phyloP scores from a whole-genome alignment of 2,797 vertebrate species.

The Acanthis flammea region DNA sequence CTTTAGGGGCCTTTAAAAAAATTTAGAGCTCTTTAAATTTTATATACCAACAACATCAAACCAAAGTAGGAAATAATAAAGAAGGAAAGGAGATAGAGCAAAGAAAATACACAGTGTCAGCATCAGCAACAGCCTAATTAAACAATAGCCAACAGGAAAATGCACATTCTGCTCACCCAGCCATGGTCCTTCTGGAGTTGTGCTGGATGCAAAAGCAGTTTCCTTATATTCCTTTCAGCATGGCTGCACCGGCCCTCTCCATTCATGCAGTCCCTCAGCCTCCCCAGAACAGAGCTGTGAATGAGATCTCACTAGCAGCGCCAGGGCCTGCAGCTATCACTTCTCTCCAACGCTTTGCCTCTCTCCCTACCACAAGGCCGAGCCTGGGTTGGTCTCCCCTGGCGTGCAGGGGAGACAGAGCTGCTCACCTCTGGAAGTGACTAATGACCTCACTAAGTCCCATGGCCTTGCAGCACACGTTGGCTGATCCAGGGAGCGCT shows the following conservation, averaged over 20 bases:
- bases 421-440: neutral
- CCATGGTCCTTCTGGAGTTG: neutral
- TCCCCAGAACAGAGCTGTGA: neutral
- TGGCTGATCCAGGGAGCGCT: neutral
- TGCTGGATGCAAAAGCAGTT: neutral
- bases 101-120: constrained; percentile 30
- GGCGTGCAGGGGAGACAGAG: neutral
- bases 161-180: neutral
- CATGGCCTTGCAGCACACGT: neutral
- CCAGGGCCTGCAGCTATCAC: neutral
- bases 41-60: constrained; percentile 81
- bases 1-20: constrained; percentile 79
- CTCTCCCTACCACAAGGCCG: neutral
- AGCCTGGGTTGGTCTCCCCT: neutral
- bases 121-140: constrained; percentile 44
- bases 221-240: neutral
- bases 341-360: neutral
- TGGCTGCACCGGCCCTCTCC: neutral
- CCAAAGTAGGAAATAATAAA: constrained; percentile 77
- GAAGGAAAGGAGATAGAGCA: constrained; percentile 47
- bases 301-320: neutral
- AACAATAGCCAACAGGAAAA: constrained; percentile 41
- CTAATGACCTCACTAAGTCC: neutral
- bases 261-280: neutral
- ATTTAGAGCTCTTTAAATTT: constrained; percentile 82